Evolutionary conservation across 2,888 invertebrate genomes (phyloP).

Genomic region (Oeneis ivallda): DNA sequence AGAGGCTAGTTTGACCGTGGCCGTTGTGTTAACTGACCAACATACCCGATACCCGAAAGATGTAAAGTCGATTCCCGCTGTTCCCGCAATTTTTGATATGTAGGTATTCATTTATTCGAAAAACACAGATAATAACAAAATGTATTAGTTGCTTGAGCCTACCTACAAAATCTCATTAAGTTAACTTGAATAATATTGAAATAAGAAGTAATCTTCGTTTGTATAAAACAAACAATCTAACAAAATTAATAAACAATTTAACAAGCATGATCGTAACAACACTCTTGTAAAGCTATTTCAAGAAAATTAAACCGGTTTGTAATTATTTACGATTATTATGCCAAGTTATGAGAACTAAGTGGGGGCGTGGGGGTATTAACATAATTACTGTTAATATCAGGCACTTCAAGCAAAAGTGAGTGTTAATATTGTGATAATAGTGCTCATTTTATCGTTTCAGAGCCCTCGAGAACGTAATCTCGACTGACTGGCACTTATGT

Average conservation of each 20-base stretch:
- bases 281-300: conserved; percentile 11
- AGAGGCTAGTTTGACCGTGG: too few relatives aligned
- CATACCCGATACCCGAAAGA: too few relatives aligned
- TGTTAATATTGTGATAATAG: conserved; percentile 57
- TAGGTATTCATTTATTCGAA: neutral
- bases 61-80: too few relatives aligned
- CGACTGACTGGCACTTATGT: conserved; percentile 43
- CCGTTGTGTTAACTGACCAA: too few relatives aligned
- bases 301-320: conserved; percentile 26
- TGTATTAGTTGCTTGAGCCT: too few relatives aligned
- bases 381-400: conserved; percentile 45
- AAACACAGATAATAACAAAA: too few relatives aligned
- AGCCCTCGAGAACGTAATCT: conserved; percentile 56
- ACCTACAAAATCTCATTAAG: too few relatives aligned
- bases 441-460: conserved; percentile 55
- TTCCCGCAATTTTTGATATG: neutral
- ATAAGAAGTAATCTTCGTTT: neutral
- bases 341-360: conserved; percentile 30
- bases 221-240: neutral
- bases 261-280: conserved; percentile 8
- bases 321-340: conserved; percentile 35
- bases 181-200: neutral
- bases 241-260: conserved; percentile 3
- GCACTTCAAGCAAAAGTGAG: conserved; percentile 42
- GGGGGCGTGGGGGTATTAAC: conserved; percentile 24